A percentile compares a stretch with the other conserved stretches of the same genome.
Evolutionary conservation across 2,888 invertebrate genomes (phyloP).

Genomic region (Pristionchus mayeri): DNA sequence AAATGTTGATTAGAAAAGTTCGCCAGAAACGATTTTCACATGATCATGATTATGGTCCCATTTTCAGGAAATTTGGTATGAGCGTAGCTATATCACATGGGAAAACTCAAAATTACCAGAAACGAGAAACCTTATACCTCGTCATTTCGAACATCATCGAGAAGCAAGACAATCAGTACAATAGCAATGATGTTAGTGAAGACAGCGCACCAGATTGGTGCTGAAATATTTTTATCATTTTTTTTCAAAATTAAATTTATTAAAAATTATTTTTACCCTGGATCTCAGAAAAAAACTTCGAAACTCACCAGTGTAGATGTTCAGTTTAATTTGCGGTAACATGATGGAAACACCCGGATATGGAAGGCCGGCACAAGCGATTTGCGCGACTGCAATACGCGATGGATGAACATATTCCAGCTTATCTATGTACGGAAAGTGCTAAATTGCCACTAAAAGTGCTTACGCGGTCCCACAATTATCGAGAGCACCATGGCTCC

Average conservation of each 20-base stretch:
- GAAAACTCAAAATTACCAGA: no score
- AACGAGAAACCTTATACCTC: neutral
- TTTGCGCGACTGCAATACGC: constrained; percentile 31
- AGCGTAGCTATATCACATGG: neutral
- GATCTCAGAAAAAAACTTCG: no score
- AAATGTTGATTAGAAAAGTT: neutral
- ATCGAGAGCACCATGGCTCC: neutral
- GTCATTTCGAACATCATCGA: neutral
- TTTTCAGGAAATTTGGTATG: no score
- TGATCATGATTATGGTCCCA: neutral
- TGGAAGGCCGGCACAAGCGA: neutral
- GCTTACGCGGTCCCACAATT: neutral
- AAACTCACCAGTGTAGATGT: constrained; percentile 32
- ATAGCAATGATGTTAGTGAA: neutral
- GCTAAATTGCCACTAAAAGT: no score
- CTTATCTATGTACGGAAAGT: no score
- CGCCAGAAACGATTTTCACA: neutral
- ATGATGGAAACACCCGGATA: constrained; percentile 22
- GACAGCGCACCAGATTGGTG: constrained; percentile 17
- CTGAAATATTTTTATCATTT: neutral
- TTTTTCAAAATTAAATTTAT: neutral
- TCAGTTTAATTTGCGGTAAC: neutral
- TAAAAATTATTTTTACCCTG: no score
- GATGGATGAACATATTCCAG: no score
- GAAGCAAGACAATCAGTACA: neutral